Conservation (phyloP, 1,140 invertebrate genomes). For the Melanaphis sacchari region DNA sequence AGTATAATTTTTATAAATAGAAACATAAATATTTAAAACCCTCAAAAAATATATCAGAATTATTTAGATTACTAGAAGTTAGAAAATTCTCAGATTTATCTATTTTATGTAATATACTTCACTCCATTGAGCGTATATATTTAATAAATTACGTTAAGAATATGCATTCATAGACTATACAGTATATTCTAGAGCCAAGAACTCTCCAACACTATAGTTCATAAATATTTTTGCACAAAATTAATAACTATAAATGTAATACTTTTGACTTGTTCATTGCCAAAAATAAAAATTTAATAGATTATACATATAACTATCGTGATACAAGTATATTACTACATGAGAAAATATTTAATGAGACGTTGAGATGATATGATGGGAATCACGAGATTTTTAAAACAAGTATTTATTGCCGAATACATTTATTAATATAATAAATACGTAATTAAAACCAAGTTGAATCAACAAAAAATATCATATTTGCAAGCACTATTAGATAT, state of each 20-base stretch:
- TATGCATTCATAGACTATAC: background rate
- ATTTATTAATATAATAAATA: conserved; percentile 11
- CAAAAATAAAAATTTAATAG: background rate
- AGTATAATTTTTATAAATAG: background rate
- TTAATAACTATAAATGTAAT: background rate
- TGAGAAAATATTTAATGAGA: background rate
- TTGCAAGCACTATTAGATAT: background rate
- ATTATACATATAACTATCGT: background rate
- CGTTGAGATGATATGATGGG: background rate
- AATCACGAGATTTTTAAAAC: background rate
- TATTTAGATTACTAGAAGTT: background rate
- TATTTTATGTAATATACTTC: background rate
- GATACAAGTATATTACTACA: background rate
- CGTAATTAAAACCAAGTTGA: background rate
- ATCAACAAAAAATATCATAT: conserved; percentile 8
- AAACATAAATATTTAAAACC: background rate
- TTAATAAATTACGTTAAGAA: background rate
- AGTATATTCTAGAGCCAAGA: background rate
- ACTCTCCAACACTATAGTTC: background rate
- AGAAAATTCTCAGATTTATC: background rate
- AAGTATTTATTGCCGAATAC: background rate
- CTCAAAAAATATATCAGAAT: background rate
- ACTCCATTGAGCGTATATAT: background rate
- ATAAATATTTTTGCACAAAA: conserved; percentile 16
- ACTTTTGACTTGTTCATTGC: background rate